Conservation (phyloP, 2,888 invertebrate species). For the Drosophila tripunctata region DNA sequence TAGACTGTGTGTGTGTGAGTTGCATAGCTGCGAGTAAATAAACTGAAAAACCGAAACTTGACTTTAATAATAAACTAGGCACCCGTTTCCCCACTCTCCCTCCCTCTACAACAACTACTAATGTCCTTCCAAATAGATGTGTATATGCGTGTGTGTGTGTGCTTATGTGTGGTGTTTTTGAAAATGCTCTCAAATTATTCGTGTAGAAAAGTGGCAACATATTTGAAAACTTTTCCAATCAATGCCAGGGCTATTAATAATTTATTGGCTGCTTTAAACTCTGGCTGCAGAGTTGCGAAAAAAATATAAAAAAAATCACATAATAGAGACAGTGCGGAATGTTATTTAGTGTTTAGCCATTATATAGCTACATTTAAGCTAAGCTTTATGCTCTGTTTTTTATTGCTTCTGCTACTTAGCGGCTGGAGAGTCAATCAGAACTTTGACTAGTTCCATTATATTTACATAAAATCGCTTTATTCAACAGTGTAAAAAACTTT, state of each 20-base stretch:
- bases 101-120: constrained; percentile 2
- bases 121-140: constrained; percentile 31
- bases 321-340: not conserved
- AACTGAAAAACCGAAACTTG: constrained; percentile 61
- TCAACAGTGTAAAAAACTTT: constrained; percentile 30
- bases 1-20: constrained; percentile 21
- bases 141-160: constrained; percentile 22
- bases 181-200: constrained; percentile 74
- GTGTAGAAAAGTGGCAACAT: constrained; percentile 80
- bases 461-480: constrained; percentile 59
- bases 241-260: constrained; percentile 79
- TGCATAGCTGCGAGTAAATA: constrained; percentile 63
- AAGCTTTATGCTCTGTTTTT: constrained; percentile 14
- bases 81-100: not conserved
- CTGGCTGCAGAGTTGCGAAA: constrained; percentile 41
- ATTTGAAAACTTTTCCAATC: constrained; percentile 81
- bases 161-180: constrained; percentile 37
- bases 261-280: constrained; percentile 76
- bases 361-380: constrained; percentile 15
- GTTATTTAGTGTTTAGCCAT: constrained; percentile 32
- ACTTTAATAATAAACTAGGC: constrained; percentile 68
- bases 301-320: too few species aligned
- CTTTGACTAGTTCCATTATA: constrained; percentile 63
- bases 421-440: constrained; percentile 66
- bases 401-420: constrained; percentile 50